Conservation (phyloP, 2,113 vertebrate genomes). For the Ctenomys sociabilis region DNA sequence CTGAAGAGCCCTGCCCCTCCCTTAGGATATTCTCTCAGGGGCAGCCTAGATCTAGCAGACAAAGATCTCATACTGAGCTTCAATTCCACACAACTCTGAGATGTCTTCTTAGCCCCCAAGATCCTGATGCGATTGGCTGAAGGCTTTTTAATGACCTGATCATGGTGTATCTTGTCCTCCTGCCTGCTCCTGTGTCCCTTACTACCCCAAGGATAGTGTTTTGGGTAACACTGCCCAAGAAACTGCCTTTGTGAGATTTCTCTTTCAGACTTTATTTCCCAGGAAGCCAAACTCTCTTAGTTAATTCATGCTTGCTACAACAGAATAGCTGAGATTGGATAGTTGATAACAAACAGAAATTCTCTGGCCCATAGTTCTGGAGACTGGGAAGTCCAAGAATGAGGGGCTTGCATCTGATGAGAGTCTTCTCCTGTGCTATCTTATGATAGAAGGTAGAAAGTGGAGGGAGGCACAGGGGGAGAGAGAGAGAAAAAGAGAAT, state of each 20-base stretch:
- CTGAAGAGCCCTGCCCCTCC: not conserved
- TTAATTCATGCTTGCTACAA: not conserved
- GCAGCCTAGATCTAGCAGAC: not conserved
- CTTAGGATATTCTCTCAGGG: not conserved
- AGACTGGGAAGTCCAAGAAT: not conserved
- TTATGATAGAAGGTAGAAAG: not conserved
- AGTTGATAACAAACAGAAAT: not conserved
- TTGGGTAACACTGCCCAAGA: not conserved
- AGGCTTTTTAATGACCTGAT: not conserved
- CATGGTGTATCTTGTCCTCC: not conserved
- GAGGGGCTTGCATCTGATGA: not conserved
- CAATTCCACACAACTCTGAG: not conserved
- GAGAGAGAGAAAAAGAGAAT: not conserved
- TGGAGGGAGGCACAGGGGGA: not conserved
- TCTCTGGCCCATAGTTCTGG: not conserved
- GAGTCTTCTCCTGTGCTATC: not conserved
- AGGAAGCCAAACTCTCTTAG: not conserved
- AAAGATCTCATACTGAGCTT: not conserved
- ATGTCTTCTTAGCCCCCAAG: not conserved
- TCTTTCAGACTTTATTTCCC: not conserved
- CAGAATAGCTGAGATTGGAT: not conserved
- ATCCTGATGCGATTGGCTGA: not conserved
- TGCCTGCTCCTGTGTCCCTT: too few relatives aligned
- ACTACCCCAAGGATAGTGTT: not conserved
- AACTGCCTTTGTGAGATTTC: not conserved